Conservation (phyloP, 1,140 invertebrate genomes). For the Zaprionus vittiger region DNA sequence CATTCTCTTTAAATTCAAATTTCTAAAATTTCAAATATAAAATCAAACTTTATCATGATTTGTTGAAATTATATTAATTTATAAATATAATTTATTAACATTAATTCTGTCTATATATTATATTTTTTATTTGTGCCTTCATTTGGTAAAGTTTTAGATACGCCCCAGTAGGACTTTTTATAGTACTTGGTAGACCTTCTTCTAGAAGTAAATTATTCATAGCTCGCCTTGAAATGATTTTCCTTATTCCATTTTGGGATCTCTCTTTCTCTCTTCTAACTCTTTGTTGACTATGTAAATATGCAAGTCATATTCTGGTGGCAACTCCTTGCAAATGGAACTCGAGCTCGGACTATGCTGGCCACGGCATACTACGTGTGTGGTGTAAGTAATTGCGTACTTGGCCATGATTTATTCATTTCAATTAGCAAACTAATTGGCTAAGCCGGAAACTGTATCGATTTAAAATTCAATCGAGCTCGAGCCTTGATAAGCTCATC, state of each 20-base stretch:
- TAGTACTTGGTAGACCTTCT: neutral
- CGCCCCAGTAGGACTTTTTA: neutral
- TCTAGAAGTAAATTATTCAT: slow-evolving; percentile 23
- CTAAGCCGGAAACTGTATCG: slow-evolving; percentile 63
- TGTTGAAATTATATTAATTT: no score
- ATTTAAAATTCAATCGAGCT: slow-evolving; percentile 74
- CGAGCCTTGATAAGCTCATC: slow-evolving; percentile 76
- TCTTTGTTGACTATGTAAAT: slow-evolving; percentile 15
- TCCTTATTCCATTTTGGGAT: neutral
- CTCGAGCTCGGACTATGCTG: neutral
- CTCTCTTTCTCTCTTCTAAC: neutral
- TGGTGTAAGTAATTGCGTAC: slow-evolving; percentile 41
- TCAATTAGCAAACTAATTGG: slow-evolving; percentile 73
- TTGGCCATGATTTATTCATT: slow-evolving; percentile 67
- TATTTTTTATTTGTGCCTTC: neutral
- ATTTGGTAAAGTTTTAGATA: neutral
- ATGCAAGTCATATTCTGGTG: slow-evolving; percentile 4
- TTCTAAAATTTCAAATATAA: no score
- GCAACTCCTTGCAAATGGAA: slow-evolving; percentile 4
- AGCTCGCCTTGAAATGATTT: slow-evolving; percentile 5
- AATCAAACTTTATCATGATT: no score
- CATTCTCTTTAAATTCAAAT: no score
- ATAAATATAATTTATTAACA: no score
- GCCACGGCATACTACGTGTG: slow-evolving; percentile 8
- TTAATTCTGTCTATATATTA: neutral